Evolutionary conservation across 64 coral and sea anemone genomes (phyloP), one percentile per base, ranked within the genome.

Genomic region (Actinia tenebrosa): DNA sequence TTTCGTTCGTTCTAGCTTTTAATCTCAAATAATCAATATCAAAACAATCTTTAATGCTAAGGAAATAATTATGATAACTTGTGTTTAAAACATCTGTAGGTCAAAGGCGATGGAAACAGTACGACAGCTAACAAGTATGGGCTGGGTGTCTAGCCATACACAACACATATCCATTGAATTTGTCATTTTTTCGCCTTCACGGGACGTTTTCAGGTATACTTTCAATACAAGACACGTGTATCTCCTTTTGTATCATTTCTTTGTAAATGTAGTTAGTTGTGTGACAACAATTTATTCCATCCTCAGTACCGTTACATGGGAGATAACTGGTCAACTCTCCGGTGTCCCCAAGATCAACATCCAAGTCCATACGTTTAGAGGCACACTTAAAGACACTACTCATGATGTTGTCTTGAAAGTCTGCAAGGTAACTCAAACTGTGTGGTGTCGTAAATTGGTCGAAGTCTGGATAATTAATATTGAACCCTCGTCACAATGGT

Each of bases 131-230:
- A 27, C 56, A 80, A 77, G 78, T 10, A 19, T 45, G 0, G 66
- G 77, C 5, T 91, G 89, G 89, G 84, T 86, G 58, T 62, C 84
- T 63, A 20, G 7, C 1, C 86, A 72, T 86, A 91, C 89, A 15
- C 64, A 84, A 45, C 68, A 79, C 25, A 64, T 91, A 25, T 26
- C 55, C 15, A 25, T 59, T 14, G 89, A 91, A 27, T 91, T 91
- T 44, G 71, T 84, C 14, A 58, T 91, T 44, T 91, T 86, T 60
- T 79, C 89, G 3, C 64, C 89, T 42, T 85, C 79, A 81, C 79
- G 22, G 45, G 79, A 81, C 22, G 79, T 81, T 20, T 81, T 50
- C 79, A 81, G 79, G 79, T 81, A 75, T 75, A 7, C 10, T 75
- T 69, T 10, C 18, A 15, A 5, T 27, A 30, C 26, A 37, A 37